A percentile compares a stretch with the other conserved stretches of the same genome.
These are phyloP conservation scores for Callipepla squamata DNA, from an alignment of 2,113 vertebrate species.

Conservation along the genomic window DNA sequence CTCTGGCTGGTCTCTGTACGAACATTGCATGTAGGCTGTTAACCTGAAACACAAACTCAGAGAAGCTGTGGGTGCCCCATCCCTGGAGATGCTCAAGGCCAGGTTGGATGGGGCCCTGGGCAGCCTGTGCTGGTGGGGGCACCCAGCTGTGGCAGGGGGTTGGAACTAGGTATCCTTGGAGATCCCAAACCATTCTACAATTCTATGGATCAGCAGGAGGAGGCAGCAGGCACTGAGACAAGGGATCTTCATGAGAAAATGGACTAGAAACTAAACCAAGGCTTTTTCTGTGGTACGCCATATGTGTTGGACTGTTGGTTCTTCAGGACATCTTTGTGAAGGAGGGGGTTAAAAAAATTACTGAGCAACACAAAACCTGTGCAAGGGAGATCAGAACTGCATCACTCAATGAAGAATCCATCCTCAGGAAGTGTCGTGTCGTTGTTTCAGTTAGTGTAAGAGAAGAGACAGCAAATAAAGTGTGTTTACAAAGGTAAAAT, in stretches of 20 bases:
- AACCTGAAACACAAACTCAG: neutral
- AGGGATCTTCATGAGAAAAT: neutral
- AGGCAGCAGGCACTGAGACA: neutral
- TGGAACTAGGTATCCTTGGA: too few relatives aligned
- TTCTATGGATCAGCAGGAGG: neutral
- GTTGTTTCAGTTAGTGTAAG: neutral
- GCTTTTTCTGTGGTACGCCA: rapidly evolving
- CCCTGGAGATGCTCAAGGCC: too few relatives aligned
- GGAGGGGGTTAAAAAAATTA: neutral
- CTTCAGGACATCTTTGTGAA: neutral
- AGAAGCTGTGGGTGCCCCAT: too few relatives aligned
- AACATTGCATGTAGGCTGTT: neutral
- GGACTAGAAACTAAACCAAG: neutral
- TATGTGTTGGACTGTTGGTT: neutral
- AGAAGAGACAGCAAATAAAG: neutral
- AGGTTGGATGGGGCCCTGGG: too few relatives aligned
- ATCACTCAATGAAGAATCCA: neutral
- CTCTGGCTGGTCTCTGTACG: neutral
- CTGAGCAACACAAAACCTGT: neutral
- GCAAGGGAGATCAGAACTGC: neutral
- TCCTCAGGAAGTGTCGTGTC: neutral
- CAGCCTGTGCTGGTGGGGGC: too few relatives aligned
- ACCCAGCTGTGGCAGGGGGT: too few relatives aligned
- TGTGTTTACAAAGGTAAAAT: neutral
- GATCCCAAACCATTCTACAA: too few relatives aligned